These are phyloP conservation scores for Dissostichus mawsoni DNA, from an alignment of 2,113 vertebrate genomes.

Conservation along the genomic window DNA sequence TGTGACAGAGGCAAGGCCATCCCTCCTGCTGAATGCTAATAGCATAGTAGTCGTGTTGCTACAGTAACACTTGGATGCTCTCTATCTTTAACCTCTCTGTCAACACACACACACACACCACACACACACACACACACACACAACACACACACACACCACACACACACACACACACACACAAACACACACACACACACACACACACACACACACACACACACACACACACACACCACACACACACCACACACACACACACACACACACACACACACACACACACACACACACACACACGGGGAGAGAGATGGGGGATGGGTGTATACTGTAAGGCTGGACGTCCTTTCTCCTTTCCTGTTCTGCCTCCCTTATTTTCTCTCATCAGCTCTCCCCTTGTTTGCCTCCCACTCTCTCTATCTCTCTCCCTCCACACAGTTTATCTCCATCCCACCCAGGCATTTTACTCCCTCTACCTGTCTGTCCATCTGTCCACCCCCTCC, in stretches of 20 bases:
- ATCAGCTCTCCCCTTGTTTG: neutral
- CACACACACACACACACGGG: slow-evolving; percentile 5
- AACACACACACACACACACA: slow-evolving; percentile 12
- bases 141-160: neutral
- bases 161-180: no score
- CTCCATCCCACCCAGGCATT: slow-evolving; percentile 27
- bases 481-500: slow-evolving; percentile 34
- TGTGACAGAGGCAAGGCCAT: slow-evolving; percentile 54
- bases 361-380: slow-evolving; percentile 8
- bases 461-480: slow-evolving; percentile 19
- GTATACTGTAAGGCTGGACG: slow-evolving; percentile 18
- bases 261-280: neutral
- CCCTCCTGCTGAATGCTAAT: slow-evolving; percentile 56
- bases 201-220: neutral
- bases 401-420: neutral
- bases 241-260: neutral
- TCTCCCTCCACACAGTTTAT: slow-evolving; percentile 3
- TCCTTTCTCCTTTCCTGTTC: slow-evolving; percentile 54
- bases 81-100: neutral
- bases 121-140: slow-evolving; percentile 2
- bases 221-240: slow-evolving; percentile 2
- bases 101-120: neutral
- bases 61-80: slow-evolving; percentile 8
- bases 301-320: slow-evolving; percentile 15
- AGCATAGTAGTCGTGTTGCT: slow-evolving; percentile 21